Conservation (phyloP, 2,113 vertebrate genomes). For the Geococcyx californianus region DNA sequence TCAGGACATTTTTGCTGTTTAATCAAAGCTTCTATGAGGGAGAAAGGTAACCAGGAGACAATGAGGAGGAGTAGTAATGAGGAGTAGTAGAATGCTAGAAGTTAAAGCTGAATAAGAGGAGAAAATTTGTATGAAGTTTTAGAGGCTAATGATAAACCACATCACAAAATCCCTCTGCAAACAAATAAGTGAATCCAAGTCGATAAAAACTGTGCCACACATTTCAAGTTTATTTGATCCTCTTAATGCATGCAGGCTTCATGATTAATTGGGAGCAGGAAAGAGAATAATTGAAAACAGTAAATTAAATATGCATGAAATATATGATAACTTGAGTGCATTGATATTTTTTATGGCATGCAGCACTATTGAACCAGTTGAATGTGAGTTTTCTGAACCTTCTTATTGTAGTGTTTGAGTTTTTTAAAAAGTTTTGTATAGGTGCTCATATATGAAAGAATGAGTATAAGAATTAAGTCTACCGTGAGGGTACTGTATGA, state of each 20-base stretch:
- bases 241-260: constrained; percentile 13
- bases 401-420: not conserved
- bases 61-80: not conserved
- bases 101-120: not conserved
- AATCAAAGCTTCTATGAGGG: not conserved
- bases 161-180: not conserved
- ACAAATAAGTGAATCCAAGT: not conserved
- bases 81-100: not conserved
- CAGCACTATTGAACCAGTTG: not conserved
- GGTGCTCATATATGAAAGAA: not conserved
- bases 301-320: constrained; percentile 35
- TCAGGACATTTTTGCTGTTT: not conserved
- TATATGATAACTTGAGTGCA: not conserved
- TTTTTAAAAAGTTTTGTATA: not conserved
- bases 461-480: not conserved
- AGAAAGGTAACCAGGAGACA: not conserved
- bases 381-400: not conserved
- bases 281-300: not conserved
- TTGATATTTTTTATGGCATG: not conserved
- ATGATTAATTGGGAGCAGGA: not conserved
- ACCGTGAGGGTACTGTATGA: not conserved
- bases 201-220: not conserved
- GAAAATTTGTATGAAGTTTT: not conserved
- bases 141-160: not conserved
- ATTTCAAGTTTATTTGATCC: constrained; percentile 26